Evolutionary conservation across 1,140 invertebrate species (phyloP).

Genomic region (Oreohelix idahoensis): DNA sequence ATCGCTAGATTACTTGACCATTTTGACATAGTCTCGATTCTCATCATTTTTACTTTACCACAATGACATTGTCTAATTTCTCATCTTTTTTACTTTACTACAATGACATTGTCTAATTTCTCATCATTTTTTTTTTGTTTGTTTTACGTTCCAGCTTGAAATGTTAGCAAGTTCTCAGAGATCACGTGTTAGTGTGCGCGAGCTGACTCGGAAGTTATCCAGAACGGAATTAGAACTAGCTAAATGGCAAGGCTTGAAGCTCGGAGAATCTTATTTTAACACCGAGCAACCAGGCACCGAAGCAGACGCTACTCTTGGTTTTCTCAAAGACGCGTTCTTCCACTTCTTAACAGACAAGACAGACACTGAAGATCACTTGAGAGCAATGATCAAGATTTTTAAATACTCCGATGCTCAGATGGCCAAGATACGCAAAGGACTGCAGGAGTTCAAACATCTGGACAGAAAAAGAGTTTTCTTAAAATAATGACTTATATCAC

Average conservation of each 20-base stretch:
- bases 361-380: conserved; percentile 54
- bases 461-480: conserved; percentile 11
- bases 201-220: conserved; percentile 56
- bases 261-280: conserved; percentile 58
- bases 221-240: conserved; percentile 59
- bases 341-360: conserved; percentile 57
- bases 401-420: conserved; percentile 59
- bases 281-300: conserved; percentile 59
- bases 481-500: no score
- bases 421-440: conserved; percentile 50
- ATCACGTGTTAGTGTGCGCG: conserved; percentile 48
- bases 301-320: conserved; percentile 57
- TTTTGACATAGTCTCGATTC: no score
- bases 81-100: no score
- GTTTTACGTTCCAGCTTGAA: conserved; percentile 47
- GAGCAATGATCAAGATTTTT: conserved; percentile 65
- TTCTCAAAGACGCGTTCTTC: conserved; percentile 63
- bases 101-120: no score
- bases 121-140: not conserved
- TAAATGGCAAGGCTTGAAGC: conserved; percentile 62
- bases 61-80: no score
- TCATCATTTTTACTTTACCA: no score
- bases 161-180: conserved; percentile 43
- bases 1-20: no score
- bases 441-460: conserved; percentile 13